Base-by-base conservation (phyloP, 2,888 invertebrate species). In the Caenorhabditis macrosperma region DNA sequence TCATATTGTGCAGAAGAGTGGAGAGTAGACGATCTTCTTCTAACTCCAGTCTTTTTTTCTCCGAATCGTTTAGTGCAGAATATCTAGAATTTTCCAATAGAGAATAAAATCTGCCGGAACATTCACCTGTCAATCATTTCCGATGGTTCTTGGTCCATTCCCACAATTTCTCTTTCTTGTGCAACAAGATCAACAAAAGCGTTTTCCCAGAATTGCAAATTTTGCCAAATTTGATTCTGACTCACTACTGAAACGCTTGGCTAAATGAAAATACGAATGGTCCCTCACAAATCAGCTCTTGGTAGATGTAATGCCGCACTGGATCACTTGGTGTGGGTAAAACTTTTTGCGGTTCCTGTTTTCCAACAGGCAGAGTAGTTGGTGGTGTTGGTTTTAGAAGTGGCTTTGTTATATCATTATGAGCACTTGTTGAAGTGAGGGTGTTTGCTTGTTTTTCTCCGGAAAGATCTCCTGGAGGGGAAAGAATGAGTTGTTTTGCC, bases 151-250 rank as follows among this genome's bases (percentile, higher is more conserved):
- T 99, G 98, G 92, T 99, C 99, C 97, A 99, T 97, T 67, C 99
- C 97, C 86, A 98, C 95, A 94, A 98, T 96, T 90, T 99, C 99
- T 24, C 99, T 93, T 91, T 99, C 99, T 91, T 99, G 98, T 24
- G 94, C 93, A 1, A 99, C 98, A 0, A 98, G 97, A 92, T 99
- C 99, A 69, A 98, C 92, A 91, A 99, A 99, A 0, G 96, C 95
- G 91, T 99, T 98, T 91, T 99, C 99, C 99, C 99, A 99, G 92
- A 99, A 99, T 90, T 96, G 96, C 95, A 96, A 96, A 93, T 98
- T 96, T 92, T 98, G 97, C 98, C 98, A 99, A 33, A 99, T 78
- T 30, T 85, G 85, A 54, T 88, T 86, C 38, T 77, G 82, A 1
- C 64, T 52, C 0, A 81, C 61, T 59, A 84, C 85, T 83, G 54